Conservation (phyloP, 2,888 invertebrate species). For the Caenorhabditis uteleia region DNA sequence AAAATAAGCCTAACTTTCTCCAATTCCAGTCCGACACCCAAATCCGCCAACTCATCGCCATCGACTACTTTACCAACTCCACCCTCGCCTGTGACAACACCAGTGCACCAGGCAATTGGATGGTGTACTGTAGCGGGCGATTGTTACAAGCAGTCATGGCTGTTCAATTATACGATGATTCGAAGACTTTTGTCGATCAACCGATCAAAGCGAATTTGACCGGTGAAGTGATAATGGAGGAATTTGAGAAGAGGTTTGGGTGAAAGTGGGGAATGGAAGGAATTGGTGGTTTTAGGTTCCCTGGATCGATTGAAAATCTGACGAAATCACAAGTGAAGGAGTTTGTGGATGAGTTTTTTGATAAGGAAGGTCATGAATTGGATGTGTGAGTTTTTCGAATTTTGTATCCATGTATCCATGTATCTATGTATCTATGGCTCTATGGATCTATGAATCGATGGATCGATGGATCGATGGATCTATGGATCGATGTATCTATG, state of each 20-base stretch:
- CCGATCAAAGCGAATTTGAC: conserved; percentile 48
- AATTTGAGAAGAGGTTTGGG: conserved; percentile 7
- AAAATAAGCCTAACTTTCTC: background rate
- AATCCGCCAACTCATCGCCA: conserved; percentile 13
- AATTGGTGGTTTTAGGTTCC: conserved; percentile 32
- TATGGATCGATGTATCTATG: no score
- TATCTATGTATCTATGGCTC: no score
- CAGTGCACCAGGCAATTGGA: conserved; percentile 32
- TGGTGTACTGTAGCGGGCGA: conserved; percentile 65
- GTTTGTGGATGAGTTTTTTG: conserved; percentile 64
- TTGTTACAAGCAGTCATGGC: conserved; percentile 64
- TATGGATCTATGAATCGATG: no score
- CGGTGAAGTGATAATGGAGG: conserved; percentile 20
- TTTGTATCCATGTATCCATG: no score
- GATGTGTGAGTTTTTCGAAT: conserved; percentile 40
- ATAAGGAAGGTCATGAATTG: conserved; percentile 59
- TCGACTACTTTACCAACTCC: conserved; percentile 29
- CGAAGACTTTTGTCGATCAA: conserved; percentile 55
- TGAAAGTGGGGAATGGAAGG: background rate
- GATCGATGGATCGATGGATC: no score
- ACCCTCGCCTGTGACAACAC: conserved; percentile 27
- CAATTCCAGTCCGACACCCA: conserved; percentile 10
- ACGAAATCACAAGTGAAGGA: conserved; percentile 39
- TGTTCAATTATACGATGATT: conserved; percentile 48
- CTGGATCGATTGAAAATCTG: conserved; percentile 45